These are phyloP conservation scores for Boleophthalmus pectinirostris DNA, from an alignment of 2,113 vertebrate genomes.

Conservation along the genomic window DNA sequence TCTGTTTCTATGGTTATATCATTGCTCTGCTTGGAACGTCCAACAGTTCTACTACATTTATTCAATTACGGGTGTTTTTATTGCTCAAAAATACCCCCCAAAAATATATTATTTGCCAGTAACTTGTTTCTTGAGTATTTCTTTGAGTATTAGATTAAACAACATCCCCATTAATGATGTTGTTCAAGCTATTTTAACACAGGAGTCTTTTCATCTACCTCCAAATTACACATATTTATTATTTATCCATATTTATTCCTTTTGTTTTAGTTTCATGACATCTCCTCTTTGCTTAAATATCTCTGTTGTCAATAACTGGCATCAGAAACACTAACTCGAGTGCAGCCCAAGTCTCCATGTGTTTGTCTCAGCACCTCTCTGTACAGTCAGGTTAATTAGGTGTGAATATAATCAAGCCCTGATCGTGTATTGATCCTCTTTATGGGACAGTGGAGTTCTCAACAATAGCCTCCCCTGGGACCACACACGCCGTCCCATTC, in stretches of 20 bases:
- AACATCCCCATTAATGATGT: too few relatives aligned
- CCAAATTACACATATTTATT: not conserved
- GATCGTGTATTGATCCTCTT: conserved; percentile 68
- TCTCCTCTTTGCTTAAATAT: not conserved
- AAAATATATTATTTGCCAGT: not conserved
- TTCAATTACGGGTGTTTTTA: too few relatives aligned
- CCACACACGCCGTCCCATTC: conserved; percentile 57
- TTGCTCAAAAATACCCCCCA: too few relatives aligned
- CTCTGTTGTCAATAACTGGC: not conserved
- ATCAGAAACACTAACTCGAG: not conserved
- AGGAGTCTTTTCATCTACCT: not conserved
- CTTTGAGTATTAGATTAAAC: not conserved
- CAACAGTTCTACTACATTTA: too few relatives aligned
- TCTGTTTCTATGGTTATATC: too few relatives aligned
- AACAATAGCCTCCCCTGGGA: conserved; percentile 67
- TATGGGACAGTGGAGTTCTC: conserved; percentile 54
- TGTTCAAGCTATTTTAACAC: not conserved
- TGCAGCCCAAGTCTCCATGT: conserved; percentile 20
- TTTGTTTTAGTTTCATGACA: not conserved
- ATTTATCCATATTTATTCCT: not conserved
- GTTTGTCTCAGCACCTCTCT: conserved; percentile 42
- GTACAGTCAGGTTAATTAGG: conserved; percentile 71
- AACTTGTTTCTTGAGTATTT: not conserved
- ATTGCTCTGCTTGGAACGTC: too few relatives aligned
- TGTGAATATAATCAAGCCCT: conserved; percentile 70